Percentiles rank a stretch among this genome's conserved stretches.
Conservation (phyloP, 1,140 invertebrate species). For the Chlorops oryzae region DNA sequence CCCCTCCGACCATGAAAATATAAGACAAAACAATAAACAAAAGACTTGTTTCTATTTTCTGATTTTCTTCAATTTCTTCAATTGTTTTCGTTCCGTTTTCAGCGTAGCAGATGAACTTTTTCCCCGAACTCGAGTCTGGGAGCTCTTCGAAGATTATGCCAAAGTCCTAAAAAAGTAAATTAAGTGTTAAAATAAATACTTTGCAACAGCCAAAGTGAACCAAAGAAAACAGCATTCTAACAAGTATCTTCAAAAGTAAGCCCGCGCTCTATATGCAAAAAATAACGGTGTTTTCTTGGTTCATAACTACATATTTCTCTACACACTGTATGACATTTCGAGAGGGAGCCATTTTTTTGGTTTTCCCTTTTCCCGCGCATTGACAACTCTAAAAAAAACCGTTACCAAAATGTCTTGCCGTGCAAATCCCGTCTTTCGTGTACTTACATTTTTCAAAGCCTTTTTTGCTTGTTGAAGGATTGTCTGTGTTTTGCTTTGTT, state of each 20-base stretch:
- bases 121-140: constrained; percentile 7
- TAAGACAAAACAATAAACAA: constrained; percentile 31
- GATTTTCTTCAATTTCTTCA: constrained; percentile 8
- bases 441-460: constrained; percentile 9
- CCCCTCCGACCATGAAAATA: constrained; percentile 27
- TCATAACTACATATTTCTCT: background rate
- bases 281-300: background rate
- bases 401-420: too few species aligned
- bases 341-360: too few species aligned
- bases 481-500: background rate
- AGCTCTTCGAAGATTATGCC: constrained; percentile 7
- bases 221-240: too few species aligned
- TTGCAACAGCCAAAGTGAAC: too few species aligned
- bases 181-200: too few species aligned
- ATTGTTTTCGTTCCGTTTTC: background rate
- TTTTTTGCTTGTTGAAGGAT: constrained; percentile 2
- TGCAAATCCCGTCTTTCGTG: too few species aligned
- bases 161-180: constrained; percentile 6
- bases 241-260: too few species aligned
- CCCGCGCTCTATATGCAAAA: too few species aligned
- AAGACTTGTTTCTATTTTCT: constrained; percentile 15
- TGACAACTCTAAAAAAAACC: too few species aligned
- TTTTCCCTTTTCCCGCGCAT: too few species aligned
- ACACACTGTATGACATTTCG: too few species aligned
- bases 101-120: constrained; percentile 9